Percentiles rank a stretch among this genome's conserved stretches.
Evolutionary conservation across 1,140 invertebrate genomes (phyloP).

Genomic region (Brachionus angularis): DNA sequence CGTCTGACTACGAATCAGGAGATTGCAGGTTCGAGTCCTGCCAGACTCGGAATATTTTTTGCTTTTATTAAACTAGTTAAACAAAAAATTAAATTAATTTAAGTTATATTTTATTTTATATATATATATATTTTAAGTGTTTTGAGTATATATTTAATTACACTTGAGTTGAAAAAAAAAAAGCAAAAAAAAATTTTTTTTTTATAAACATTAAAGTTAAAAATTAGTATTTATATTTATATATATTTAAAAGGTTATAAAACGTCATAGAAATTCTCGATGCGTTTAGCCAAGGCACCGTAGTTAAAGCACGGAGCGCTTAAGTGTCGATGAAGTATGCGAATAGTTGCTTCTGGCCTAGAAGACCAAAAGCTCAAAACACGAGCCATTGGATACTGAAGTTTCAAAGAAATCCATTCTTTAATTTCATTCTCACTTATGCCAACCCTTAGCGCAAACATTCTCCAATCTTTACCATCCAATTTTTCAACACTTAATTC

Average conservation of each 20-base stretch:
- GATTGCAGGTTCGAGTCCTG: not conserved
- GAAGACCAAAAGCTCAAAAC: conserved; percentile 53
- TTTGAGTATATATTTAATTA: too few species aligned
- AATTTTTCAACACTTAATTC: conserved; percentile 53
- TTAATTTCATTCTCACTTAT: conserved; percentile 48
- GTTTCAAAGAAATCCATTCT: conserved; percentile 52
- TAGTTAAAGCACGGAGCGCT: conserved; percentile 53
- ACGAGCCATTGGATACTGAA: conserved; percentile 51
- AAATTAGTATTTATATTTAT: not conserved
- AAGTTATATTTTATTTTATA: too few species aligned
- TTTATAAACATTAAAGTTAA: not conserved
- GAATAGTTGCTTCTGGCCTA: conserved; percentile 51
- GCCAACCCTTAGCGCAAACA: conserved; percentile 53
- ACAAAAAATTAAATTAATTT: too few species aligned
- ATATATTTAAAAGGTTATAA: conserved; percentile 46
- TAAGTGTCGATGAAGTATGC: conserved; percentile 55
- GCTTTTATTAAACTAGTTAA: too few species aligned
- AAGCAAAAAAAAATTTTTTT: not conserved
- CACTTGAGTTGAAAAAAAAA: too few species aligned
- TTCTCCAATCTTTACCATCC: conserved; percentile 54
- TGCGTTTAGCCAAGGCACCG: conserved; percentile 52
- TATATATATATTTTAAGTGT: too few species aligned
- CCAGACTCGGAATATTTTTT: conserved; percentile 39
- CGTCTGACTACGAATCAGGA: not conserved
- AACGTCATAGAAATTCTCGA: conserved; percentile 55